These are phyloP conservation scores for Cochlearius cochlearius DNA, from an alignment of 2,113 vertebrate genomes.

Conservation along the genomic window DNA sequence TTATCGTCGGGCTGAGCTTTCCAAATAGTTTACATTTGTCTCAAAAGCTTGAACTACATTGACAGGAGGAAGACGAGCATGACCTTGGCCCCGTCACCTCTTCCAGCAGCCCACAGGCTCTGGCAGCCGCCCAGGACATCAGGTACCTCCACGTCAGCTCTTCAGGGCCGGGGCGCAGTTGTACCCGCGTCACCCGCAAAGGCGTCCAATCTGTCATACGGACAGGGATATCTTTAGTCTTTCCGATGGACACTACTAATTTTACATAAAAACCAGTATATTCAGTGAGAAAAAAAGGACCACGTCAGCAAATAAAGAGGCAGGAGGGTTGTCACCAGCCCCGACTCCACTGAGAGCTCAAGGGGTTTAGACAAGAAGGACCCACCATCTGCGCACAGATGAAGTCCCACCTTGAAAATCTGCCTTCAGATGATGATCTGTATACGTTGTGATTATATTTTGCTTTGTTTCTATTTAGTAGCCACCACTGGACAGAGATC, in stretches of 20 bases:
- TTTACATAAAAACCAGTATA: background rate
- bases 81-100: background rate
- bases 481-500: background rate
- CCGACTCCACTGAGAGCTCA: background rate
- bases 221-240: background rate
- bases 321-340: background rate
- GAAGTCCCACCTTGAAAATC: background rate
- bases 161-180: no score
- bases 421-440: no score
- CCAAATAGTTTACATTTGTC: background rate
- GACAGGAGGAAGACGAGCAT: fast-evolving
- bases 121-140: no score
- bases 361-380: background rate
- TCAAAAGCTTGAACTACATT: background rate
- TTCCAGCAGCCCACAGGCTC: background rate
- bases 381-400: background rate
- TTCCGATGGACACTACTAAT: background rate
- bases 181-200: background rate
- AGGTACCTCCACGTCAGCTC: background rate
- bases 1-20: background rate
- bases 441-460: fast-evolving
- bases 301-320: fast-evolving
- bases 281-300: background rate
- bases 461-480: background rate
- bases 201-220: no score